Evolutionary conservation across 2,888 invertebrate species (phyloP).

Genomic region (Melikaiella ostensackeni): DNA sequence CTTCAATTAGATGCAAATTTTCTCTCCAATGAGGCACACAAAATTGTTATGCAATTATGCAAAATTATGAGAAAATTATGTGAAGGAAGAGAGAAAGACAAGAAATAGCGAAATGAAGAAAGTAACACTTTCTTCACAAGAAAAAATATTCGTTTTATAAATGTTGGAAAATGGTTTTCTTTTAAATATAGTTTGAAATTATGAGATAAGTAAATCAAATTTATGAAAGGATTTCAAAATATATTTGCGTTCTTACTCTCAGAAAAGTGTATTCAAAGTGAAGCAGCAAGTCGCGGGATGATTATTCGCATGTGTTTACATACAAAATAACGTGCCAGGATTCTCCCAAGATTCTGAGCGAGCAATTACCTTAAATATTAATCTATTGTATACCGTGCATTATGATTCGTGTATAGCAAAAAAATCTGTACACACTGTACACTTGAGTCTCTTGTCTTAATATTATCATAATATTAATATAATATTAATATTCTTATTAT

Average conservation of each 20-base stretch:
- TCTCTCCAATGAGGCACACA: neutral
- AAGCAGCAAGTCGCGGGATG: slow-evolving; percentile 21
- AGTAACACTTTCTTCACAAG: neutral
- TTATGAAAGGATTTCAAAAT: neutral
- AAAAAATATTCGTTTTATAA: neutral
- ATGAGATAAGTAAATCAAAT: neutral
- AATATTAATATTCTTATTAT: neutral
- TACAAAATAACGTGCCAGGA: slow-evolving; percentile 32
- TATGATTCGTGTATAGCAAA: slow-evolving; percentile 39
- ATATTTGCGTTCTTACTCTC: neutral
- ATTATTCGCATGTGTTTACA: slow-evolving; percentile 36
- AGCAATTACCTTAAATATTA: slow-evolving; percentile 30
- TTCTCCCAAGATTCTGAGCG: slow-evolving; percentile 10
- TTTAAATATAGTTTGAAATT: neutral
- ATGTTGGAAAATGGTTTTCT: neutral
- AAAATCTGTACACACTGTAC: slow-evolving; percentile 38
- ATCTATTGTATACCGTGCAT: slow-evolving; percentile 37
- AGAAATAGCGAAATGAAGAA: neutral
- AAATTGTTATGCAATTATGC: neutral
- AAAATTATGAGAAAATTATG: neutral
- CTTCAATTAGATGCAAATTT: slow-evolving; percentile 21
- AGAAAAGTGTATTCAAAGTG: slow-evolving; percentile 28
- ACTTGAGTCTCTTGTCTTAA: slow-evolving; percentile 28
- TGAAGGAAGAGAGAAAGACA: neutral
- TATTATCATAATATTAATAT: neutral